Evolutionary conservation across 2,888 invertebrate genomes (phyloP).

Genomic region (Heteropelma amictum): DNA sequence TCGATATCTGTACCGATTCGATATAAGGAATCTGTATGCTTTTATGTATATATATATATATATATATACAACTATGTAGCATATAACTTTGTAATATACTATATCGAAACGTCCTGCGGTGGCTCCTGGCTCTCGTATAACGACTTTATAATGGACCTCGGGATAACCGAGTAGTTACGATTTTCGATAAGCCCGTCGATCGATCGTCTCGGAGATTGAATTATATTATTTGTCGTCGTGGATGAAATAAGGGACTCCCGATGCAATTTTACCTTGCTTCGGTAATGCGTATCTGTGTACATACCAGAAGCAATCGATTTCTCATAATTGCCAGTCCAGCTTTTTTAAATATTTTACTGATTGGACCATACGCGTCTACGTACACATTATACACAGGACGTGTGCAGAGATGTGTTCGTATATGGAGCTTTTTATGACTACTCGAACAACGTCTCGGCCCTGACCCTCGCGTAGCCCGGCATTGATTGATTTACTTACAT

Average conservation of each 20-base stretch:
- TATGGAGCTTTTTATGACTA: neutral
- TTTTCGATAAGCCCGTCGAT: constrained; percentile 50
- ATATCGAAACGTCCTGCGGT: constrained; percentile 47
- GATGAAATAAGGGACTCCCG: constrained; percentile 28
- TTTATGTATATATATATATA: constrained; percentile 6
- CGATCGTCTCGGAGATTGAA: constrained; percentile 41
- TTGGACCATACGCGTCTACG: neutral
- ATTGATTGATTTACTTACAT: neutral
- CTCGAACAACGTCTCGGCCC: neutral
- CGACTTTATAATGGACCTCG: constrained; percentile 53
- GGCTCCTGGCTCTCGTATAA: constrained; percentile 48
- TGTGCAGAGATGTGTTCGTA: neutral
- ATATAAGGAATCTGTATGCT: constrained; percentile 39
- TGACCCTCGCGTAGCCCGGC: neutral
- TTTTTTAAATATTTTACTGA: neutral
- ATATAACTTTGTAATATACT: constrained; percentile 36
- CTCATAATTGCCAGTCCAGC: constrained; percentile 29
- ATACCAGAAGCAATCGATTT: constrained; percentile 35
- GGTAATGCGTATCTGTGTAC: constrained; percentile 12
- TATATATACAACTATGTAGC: constrained; percentile 1
- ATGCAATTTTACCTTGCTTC: constrained; percentile 28
- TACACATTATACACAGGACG: neutral
- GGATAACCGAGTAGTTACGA: constrained; percentile 49
- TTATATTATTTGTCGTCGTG: constrained; percentile 50
- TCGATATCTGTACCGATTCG: constrained; percentile 55